Percentiles rank a stretch among this genome's conserved stretches.
phyloP scores from a whole-genome alignment of 2,888 invertebrate genomes.

The Diarsia rubi region DNA sequence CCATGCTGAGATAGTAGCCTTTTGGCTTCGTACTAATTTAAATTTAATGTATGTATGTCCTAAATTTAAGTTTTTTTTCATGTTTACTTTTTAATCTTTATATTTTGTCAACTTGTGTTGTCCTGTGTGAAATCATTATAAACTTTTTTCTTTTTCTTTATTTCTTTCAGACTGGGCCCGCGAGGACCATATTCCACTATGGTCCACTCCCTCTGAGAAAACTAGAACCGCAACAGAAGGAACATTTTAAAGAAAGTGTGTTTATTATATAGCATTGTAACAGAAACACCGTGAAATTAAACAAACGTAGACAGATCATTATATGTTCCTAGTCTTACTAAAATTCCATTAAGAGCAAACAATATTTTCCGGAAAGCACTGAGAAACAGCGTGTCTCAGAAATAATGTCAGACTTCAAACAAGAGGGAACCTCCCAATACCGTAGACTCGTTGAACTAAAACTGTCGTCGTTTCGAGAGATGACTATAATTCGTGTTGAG shows the following conservation, averaged over 20 bases:
- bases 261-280: background rate
- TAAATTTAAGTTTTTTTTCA: too few relatives aligned
- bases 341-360: background rate
- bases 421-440: constrained; percentile 4
- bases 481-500: constrained; percentile 40
- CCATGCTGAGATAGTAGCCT: too few relatives aligned
- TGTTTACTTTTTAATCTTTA: too few relatives aligned
- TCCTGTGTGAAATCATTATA: too few relatives aligned
- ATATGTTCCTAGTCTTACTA: background rate
- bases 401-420: constrained; percentile 23
- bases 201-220: background rate
- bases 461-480: constrained; percentile 43
- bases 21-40: too few relatives aligned
- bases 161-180: too few relatives aligned
- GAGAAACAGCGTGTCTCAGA: constrained; percentile 2
- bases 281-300: too few relatives aligned
- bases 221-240: background rate
- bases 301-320: background rate
- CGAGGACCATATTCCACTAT: too few relatives aligned
- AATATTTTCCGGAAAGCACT: background rate
- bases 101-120: too few relatives aligned
- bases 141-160: too few relatives aligned
- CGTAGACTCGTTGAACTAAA: constrained; percentile 44
- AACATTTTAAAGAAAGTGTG: background rate
- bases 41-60: too few relatives aligned